Evolutionary conservation across 64 coral and sea anemone species (phyloP).

Genomic region (Pocillopora verrucosa): DNA sequence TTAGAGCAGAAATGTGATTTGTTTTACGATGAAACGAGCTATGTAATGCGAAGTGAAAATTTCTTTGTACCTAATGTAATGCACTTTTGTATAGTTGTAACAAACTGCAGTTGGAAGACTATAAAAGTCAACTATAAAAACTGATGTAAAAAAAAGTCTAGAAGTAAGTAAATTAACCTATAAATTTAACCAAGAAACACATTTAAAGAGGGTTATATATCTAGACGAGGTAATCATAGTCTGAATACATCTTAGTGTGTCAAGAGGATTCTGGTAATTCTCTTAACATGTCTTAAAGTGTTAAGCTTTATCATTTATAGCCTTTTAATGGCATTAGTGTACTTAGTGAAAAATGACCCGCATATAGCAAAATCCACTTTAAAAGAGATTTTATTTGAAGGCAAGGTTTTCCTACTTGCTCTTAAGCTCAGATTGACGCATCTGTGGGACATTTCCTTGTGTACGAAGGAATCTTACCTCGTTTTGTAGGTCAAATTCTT

Average conservation of each 20-base stretch:
- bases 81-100: background rate
- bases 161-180: background rate
- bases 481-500: constrained; percentile 41
- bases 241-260: background rate
- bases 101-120: background rate
- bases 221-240: background rate
- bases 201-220: background rate
- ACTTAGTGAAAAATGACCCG: background rate
- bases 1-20: constrained; percentile 27
- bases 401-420: background rate
- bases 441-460: background rate
- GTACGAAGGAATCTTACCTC: background rate
- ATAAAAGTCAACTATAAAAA: constrained; percentile 19
- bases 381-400: background rate
- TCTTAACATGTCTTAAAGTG: background rate
- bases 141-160: background rate
- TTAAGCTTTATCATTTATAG: background rate
- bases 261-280: background rate
- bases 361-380: background rate
- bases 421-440: background rate
- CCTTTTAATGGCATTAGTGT: background rate
- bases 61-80: background rate
- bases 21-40: constrained; percentile 26
- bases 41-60: background rate
- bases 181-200: background rate